Evolutionary conservation across 2,113 vertebrate genomes (phyloP).

Genomic region (Picathartes gymnocephalus): DNA sequence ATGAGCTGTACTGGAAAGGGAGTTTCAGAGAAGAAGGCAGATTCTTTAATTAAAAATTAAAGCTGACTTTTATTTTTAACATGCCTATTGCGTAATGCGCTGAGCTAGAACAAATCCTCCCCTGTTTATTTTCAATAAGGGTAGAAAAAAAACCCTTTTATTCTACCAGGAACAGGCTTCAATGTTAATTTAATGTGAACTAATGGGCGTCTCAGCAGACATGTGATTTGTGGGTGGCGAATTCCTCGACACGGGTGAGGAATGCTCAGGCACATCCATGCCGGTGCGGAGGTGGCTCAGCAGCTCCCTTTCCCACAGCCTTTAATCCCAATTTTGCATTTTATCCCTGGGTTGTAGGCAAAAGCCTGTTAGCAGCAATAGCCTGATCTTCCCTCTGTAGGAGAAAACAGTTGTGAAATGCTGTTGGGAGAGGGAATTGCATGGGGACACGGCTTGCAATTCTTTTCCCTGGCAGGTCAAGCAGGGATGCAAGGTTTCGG

Average conservation of each 20-base stretch:
- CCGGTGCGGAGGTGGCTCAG: background rate
- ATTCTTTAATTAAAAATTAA: conserved; percentile 46
- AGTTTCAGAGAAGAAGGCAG: background rate
- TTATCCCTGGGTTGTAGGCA: background rate
- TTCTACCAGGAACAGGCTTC: conserved; percentile 12
- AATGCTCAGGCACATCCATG: conserved; percentile 2
- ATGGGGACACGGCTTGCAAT: background rate
- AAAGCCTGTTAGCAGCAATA: background rate
- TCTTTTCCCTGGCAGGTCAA: background rate
- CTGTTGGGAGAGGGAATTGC: background rate
- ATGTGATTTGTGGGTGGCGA: conserved; percentile 68
- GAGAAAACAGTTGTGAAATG: background rate
- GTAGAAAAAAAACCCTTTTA: background rate
- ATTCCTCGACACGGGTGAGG: conserved; percentile 61
- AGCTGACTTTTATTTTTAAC: conserved; percentile 46
- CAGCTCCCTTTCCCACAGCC: background rate
- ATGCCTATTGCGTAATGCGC: background rate
- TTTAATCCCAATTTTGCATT: background rate
- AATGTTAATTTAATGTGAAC: conserved; percentile 50
- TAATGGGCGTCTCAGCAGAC: conserved; percentile 34
- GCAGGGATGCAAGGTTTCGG: background rate
- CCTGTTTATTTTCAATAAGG: conserved; percentile 19
- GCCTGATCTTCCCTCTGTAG: background rate
- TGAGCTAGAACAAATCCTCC: conserved; percentile 27
- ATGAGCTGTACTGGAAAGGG: background rate